These are phyloP conservation scores for Acleris emargana DNA, from an alignment of 2,888 invertebrate species.

Conservation along the genomic window DNA sequence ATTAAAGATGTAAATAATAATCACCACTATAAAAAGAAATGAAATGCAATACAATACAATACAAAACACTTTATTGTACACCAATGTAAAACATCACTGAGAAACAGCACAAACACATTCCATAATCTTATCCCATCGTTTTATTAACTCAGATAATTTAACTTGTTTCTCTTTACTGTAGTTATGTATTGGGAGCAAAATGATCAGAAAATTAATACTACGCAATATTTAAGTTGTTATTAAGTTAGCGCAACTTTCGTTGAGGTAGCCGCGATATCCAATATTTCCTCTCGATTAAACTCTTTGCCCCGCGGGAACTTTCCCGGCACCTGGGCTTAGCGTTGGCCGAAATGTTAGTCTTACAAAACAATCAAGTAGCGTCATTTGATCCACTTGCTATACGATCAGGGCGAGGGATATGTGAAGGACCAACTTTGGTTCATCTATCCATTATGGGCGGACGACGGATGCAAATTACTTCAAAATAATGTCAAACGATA, in stretches of 20 bases:
- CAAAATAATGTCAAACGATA: too few relatives aligned
- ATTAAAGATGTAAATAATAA: too few relatives aligned
- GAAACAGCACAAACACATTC: constrained; percentile 8
- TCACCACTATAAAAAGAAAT: too few relatives aligned
- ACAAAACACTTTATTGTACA: too few relatives aligned
- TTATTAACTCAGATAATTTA: constrained; percentile 8
- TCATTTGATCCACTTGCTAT: neutral
- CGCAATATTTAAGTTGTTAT: constrained; percentile 24
- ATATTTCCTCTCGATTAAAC: constrained; percentile 24
- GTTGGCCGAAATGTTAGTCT: constrained; percentile 11
- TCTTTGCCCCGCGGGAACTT: constrained; percentile 5
- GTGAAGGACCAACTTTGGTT: too few relatives aligned
- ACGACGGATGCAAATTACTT: too few relatives aligned
- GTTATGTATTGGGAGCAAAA: neutral
- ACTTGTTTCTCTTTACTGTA: constrained; percentile 1
- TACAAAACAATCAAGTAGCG: neutral
- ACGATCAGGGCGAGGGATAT: too few relatives aligned
- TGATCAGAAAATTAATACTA: neutral
- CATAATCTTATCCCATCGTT: constrained; percentile 7
- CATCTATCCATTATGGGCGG: too few relatives aligned
- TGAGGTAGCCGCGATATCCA: constrained; percentile 6
- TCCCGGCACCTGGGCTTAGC: neutral
- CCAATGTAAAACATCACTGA: too few relatives aligned
- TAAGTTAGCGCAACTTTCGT: constrained; percentile 9
- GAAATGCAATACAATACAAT: too few relatives aligned